phyloP scores from a whole-genome alignment of 2,888 invertebrate genomes.

The Anticlea derivata region DNA sequence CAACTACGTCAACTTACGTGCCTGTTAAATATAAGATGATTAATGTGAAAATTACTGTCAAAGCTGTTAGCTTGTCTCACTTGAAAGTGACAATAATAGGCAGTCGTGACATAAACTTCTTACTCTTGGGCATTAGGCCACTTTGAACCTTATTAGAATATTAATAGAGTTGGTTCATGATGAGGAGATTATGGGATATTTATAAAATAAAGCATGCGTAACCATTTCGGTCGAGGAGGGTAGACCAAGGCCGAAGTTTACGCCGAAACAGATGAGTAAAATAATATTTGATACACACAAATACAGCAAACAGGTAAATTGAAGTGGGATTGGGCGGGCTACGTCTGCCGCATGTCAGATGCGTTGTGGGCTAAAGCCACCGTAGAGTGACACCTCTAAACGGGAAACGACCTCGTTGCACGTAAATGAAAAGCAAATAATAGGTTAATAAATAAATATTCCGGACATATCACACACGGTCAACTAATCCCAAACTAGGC shows the following conservation, averaged over 20 bases:
- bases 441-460: no score
- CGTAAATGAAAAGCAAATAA: no score
- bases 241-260: not conserved
- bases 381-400: no score
- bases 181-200: conserved; percentile 49
- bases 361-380: no score
- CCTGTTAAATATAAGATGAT: conserved; percentile 13
- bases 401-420: no score
- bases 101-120: conserved; percentile 42
- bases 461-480: no score
- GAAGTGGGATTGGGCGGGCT: no score
- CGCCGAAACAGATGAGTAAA: not conserved
- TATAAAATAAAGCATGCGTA: conserved; percentile 77
- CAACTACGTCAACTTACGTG: conserved; percentile 1
- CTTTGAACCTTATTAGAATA: conserved; percentile 47
- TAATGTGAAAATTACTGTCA: conserved; percentile 12
- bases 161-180: conserved; percentile 40
- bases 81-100: conserved; percentile 74
- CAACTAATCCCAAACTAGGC: no score
- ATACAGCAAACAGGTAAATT: no score
- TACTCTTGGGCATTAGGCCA: conserved; percentile 36
- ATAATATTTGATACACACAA: not conserved
- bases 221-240: conserved; percentile 61
- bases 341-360: no score
- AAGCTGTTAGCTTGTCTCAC: conserved; percentile 51